phyloP scores from a whole-genome alignment of 2,888 invertebrate species.

The Gastracanthus pulcherrimus region DNA sequence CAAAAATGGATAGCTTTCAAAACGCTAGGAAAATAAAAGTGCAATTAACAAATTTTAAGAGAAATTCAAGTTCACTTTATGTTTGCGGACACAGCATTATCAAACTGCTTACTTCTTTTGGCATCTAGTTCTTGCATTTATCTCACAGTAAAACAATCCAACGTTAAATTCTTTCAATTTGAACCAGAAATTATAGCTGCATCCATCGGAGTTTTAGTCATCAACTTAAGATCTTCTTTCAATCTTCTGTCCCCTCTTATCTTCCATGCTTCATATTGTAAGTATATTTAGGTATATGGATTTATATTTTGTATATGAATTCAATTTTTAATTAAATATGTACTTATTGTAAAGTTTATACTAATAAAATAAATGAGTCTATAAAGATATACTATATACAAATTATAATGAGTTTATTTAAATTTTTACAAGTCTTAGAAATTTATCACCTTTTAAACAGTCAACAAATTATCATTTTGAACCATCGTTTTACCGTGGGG shows the following conservation, averaged over 20 bases:
- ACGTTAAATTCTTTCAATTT: constrained; percentile 50
- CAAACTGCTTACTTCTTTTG: constrained; percentile 64
- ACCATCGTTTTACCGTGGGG: too few species aligned
- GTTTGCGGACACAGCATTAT: constrained; percentile 65
- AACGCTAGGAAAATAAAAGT: too few species aligned
- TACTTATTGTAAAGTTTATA: too few species aligned
- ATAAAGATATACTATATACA: too few species aligned
- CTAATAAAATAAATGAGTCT: too few species aligned
- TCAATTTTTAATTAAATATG: not conserved
- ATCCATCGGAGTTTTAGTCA: constrained; percentile 63
- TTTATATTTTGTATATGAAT: not conserved
- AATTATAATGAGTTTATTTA: too few species aligned
- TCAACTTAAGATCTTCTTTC: constrained; percentile 63
- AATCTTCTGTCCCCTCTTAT: constrained; percentile 65
- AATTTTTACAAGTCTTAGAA: too few species aligned
- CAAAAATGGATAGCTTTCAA: not conserved
- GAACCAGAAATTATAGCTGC: constrained; percentile 61
- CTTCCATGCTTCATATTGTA: constrained; percentile 57
- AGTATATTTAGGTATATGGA: too few species aligned
- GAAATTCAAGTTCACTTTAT: constrained; percentile 58
- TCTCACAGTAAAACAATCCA: constrained; percentile 59
- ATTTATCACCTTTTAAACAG: too few species aligned
- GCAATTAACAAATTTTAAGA: too few species aligned
- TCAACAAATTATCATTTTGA: too few species aligned
- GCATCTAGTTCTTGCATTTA: constrained; percentile 65